Evolutionary conservation across 2,888 invertebrate genomes (phyloP), one percentile per base, ranked within the genome.

Genomic region (Anagyrus pseudococci): DNA sequence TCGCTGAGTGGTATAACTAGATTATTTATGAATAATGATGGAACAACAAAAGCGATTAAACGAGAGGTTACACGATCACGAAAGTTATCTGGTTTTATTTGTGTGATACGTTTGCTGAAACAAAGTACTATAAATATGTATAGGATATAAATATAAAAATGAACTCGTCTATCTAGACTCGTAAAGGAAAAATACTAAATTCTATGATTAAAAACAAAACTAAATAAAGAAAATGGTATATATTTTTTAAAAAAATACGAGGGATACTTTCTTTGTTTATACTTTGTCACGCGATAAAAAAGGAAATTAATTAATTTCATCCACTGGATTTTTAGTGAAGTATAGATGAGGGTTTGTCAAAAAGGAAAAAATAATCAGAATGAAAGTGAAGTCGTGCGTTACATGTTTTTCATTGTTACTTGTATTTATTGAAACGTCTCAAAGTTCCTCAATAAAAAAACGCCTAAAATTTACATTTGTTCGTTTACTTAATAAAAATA

Each of bases 161-260:
- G 22, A 57, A 54, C 13, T 53, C 8, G 37, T 60, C 44, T 60
- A 57, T 25, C 25, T 64, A 55, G 23, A 59, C 15, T 40, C 48
- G 33, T 19, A 49, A 48, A 55, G 15, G n/a, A 54, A 54, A 61
- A 17, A 33, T 56, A 53, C 26, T 57, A 53, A 63, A 55, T 44
- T 67, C 48, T 41, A 44, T 17, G 52, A 64, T 67, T 58, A 20
- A 46, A 58, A 22, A 46, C 19, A 19, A n/a, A n/a, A n/a, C n/a
- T n/a, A 46, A n/a, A 68, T 43, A 62, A 71, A 73, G 68, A 64
- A 70, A 69, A 70, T 70, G 75, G 72, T 73, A 76, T 77, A 77
- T 76, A 77, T 78, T 77, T 77, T 76, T 75, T 76, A 74, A 70
- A 75, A 73, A 69, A 65, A 67, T n/a, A n/a, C n/a, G n/a, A n/a